Evolutionary conservation across 2,113 vertebrate genomes (phyloP).

Genomic region (Struthidea cinerea): DNA sequence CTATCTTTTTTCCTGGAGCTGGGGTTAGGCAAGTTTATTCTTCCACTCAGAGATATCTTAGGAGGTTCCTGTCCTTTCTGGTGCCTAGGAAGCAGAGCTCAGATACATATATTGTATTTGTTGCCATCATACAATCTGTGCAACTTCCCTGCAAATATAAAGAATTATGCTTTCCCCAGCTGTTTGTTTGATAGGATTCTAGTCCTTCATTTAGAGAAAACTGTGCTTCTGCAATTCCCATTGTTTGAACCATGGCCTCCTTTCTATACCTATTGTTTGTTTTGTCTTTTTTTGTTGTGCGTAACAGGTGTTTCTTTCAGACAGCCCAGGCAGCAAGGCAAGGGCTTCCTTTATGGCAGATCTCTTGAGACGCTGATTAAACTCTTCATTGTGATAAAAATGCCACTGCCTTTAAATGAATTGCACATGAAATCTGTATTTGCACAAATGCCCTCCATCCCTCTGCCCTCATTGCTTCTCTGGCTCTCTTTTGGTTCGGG

Average conservation of each 20-base stretch:
- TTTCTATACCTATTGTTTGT: constrained; percentile 59
- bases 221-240: neutral
- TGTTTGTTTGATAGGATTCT: constrained; percentile 34
- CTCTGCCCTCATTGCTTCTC: neutral
- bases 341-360: constrained; percentile 48
- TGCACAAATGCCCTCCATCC: constrained; percentile 7
- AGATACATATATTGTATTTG: constrained; percentile 33
- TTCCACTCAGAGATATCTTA: constrained; percentile 45
- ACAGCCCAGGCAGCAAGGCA: constrained; percentile 21
- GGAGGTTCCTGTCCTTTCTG: constrained; percentile 44
- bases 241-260: constrained; percentile 29
- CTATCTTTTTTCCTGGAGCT: constrained; percentile 44
- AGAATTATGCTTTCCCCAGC: neutral
- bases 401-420: constrained; percentile 28
- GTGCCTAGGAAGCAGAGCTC: constrained; percentile 23
- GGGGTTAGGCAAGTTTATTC: constrained; percentile 36
- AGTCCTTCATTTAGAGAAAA: constrained; percentile 13
- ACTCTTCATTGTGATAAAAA: constrained; percentile 63
- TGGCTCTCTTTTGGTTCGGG: neutral
- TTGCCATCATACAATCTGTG: constrained; percentile 5
- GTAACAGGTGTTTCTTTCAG: constrained; percentile 68
- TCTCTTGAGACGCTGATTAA: constrained; percentile 59
- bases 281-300: constrained; percentile 33
- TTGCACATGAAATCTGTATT: constrained; percentile 4
- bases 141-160: constrained; percentile 31